phyloP scores from a whole-genome alignment of 2,113 vertebrate species.

The Anhinga rufa region DNA sequence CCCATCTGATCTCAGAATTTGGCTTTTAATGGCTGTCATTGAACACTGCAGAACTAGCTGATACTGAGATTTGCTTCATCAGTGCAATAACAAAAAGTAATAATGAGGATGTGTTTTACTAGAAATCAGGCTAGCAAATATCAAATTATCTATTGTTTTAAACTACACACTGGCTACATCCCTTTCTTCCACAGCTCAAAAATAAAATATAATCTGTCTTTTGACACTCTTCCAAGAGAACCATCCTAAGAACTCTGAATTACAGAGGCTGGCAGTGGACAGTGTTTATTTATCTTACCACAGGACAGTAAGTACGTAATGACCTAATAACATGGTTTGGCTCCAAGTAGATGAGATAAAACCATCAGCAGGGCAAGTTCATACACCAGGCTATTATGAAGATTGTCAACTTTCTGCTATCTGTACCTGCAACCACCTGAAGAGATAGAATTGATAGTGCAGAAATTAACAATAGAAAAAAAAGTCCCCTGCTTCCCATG shows the following conservation, averaged over 20 bases:
- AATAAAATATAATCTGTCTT: not conserved
- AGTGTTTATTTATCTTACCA: not conserved
- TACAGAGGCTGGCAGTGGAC: not conserved
- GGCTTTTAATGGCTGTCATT: conserved; percentile 2
- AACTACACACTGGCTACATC: not conserved
- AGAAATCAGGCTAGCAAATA: not conserved
- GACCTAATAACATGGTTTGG: not conserved
- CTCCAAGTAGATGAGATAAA: not conserved
- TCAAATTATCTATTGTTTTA: not conserved
- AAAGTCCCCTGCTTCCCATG: not conserved
- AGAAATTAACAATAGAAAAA: not conserved
- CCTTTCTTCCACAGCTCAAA: not conserved
- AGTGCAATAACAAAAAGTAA: not conserved
- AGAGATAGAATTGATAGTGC: not conserved
- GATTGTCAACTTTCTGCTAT: not conserved
- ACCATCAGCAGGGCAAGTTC: not conserved
- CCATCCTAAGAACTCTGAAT: not conserved
- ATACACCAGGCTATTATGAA: not conserved
- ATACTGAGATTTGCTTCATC: not conserved
- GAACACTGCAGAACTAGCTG: not conserved
- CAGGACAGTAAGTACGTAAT: not conserved
- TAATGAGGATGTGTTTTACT: not conserved
- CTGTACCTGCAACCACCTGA: not conserved
- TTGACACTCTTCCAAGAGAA: not conserved
- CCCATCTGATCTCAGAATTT: conserved; percentile 7